Percentiles rank a stretch among this genome's conserved stretches.
phyloP scores from a whole-genome alignment of 1,140 invertebrate genomes.

The Cydia strobilella region DNA sequence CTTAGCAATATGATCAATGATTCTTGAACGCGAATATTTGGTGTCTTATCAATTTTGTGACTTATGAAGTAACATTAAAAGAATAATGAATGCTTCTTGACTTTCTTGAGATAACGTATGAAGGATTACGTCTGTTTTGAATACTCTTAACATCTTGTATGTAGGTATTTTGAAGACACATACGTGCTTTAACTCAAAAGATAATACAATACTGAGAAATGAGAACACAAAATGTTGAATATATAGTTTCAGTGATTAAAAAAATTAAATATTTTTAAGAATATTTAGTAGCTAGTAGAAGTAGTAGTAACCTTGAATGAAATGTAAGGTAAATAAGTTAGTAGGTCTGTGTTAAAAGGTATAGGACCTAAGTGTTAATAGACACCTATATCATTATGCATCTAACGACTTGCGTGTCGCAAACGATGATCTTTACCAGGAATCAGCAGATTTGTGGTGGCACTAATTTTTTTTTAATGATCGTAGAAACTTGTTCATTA shows the following conservation, averaged over 20 bases:
- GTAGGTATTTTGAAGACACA: not conserved
- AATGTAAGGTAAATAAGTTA: too few relatives aligned
- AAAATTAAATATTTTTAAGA: too few relatives aligned
- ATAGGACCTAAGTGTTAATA: not conserved
- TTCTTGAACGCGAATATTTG: not conserved
- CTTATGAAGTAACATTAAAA: not conserved
- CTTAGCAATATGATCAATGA: too few relatives aligned
- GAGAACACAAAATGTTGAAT: too few relatives aligned
- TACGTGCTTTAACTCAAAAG: not conserved
- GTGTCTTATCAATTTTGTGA: not conserved
- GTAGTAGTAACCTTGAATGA: too few relatives aligned
- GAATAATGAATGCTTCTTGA: not conserved
- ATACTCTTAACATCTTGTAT: not conserved
- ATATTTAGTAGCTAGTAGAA: too few relatives aligned
- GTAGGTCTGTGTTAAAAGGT: not conserved
- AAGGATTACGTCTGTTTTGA: not conserved
- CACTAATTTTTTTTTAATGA: constrained; percentile 51
- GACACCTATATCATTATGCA: not conserved
- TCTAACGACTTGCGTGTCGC: constrained; percentile 21
- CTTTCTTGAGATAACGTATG: not conserved
- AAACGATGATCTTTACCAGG: constrained; percentile 10
- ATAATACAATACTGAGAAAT: not conserved
- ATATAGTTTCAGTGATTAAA: too few relatives aligned
- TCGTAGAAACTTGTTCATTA: constrained; percentile 43
- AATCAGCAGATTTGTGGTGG: constrained; percentile 27